Conservation (phyloP, 1,140 invertebrate species). For the Procambarus virginalis region DNA sequence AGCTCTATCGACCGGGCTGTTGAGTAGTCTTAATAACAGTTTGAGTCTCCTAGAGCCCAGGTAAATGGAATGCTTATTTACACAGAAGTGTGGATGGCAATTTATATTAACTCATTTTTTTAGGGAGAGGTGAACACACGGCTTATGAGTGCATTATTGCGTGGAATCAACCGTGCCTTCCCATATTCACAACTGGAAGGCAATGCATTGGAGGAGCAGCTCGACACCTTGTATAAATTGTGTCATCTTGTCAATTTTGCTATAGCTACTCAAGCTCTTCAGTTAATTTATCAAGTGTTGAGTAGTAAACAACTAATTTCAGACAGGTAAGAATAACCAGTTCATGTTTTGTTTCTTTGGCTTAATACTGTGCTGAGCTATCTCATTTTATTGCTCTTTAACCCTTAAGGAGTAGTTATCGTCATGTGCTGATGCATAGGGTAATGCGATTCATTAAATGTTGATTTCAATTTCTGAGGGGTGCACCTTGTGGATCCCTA, state of each 20-base stretch:
- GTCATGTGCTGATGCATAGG: too few relatives aligned
- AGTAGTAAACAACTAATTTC: slow-evolving; percentile 27
- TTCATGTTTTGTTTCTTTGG: background rate
- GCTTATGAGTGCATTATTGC: slow-evolving; percentile 92
- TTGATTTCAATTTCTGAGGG: too few relatives aligned
- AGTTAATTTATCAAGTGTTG: slow-evolving; percentile 45
- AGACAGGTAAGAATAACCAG: slow-evolving; percentile 22
- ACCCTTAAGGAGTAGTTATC: too few relatives aligned
- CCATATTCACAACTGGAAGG: slow-evolving; percentile 81
- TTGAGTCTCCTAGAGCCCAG: too few relatives aligned
- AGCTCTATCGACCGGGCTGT: too few relatives aligned
- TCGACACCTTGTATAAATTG: slow-evolving; percentile 90
- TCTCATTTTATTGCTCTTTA: too few relatives aligned
- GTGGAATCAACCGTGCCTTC: slow-evolving; percentile 91
- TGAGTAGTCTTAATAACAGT: too few relatives aligned
- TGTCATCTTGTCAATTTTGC: slow-evolving; percentile 85
- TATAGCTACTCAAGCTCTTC: slow-evolving; percentile 67
- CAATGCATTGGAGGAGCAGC: slow-evolving; percentile 79
- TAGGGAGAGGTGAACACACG: slow-evolving; percentile 92
- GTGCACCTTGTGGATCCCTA: too few relatives aligned
- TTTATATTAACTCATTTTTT: background rate
- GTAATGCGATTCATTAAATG: too few relatives aligned
- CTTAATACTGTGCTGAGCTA: too few relatives aligned
- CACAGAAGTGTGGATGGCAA: too few relatives aligned
- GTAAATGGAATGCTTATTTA: too few relatives aligned